A percentile compares a stretch with the other conserved stretches of the same genome.
Evolutionary conservation across 2,888 invertebrate genomes (phyloP).

Genomic region (Norana najaformis): DNA sequence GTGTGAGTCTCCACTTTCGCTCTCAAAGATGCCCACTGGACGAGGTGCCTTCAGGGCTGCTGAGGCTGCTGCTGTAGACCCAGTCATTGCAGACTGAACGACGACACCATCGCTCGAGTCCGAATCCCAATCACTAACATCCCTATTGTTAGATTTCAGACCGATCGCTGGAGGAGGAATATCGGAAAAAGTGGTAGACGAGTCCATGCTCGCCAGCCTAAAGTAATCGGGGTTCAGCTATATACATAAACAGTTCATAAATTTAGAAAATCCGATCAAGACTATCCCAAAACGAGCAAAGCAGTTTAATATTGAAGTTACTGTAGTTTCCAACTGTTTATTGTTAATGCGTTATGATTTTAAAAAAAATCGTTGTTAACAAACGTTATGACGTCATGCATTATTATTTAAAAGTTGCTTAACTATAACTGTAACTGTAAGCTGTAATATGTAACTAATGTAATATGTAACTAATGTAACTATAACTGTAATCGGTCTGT

Average conservation of each 20-base stretch:
- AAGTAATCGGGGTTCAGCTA: background rate
- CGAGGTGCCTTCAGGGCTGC: background rate
- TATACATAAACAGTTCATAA: background rate
- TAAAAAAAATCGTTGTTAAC: background rate
- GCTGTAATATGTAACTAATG: too few relatives aligned
- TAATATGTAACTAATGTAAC: too few relatives aligned
- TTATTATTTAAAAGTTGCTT: too few relatives aligned
- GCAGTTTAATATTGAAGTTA: background rate
- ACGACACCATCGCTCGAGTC: background rate
- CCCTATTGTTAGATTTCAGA: background rate
- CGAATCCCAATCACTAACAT: constrained; percentile 3
- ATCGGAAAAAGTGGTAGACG: background rate
- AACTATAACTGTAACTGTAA: too few relatives aligned
- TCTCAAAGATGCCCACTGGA: background rate
- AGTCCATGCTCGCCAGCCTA: background rate
- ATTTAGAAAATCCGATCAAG: background rate
- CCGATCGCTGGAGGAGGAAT: background rate
- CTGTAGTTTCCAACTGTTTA: background rate
- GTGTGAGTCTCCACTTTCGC: background rate
- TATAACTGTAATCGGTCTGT: too few relatives aligned
- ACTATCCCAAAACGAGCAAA: background rate
- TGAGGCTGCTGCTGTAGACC: background rate
- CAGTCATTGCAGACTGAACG: background rate
- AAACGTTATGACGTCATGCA: background rate
- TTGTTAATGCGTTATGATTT: background rate